A percentile compares a stretch with the other conserved stretches of the same genome.
Conservation (phyloP, 1,140 invertebrate genomes). For the Hyposmocoma kahamanoa region DNA sequence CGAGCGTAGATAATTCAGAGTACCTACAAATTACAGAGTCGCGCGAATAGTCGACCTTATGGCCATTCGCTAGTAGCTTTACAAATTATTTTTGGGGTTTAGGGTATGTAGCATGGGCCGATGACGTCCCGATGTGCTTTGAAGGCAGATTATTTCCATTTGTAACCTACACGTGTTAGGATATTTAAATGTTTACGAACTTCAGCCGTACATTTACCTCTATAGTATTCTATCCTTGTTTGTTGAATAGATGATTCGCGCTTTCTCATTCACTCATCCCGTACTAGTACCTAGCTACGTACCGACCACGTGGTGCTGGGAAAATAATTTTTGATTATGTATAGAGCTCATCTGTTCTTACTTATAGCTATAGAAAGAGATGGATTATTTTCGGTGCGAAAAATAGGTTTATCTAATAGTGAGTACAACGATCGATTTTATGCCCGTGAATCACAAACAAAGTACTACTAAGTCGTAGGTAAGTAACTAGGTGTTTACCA, state of each 20-base stretch:
- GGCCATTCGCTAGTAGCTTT: too few species aligned
- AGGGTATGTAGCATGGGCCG: too few species aligned
- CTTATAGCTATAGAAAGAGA: not conserved
- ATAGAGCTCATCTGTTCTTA: not conserved
- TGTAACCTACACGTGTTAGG: not conserved
- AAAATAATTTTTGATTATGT: constrained; percentile 2
- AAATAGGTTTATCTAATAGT: too few species aligned
- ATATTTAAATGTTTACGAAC: constrained; percentile 1
- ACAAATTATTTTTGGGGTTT: too few species aligned
- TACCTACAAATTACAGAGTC: too few species aligned
- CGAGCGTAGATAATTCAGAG: constrained; percentile 3
- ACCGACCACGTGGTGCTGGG: constrained; percentile 2
- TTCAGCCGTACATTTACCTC: constrained; percentile 1
- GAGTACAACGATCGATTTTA: too few species aligned
- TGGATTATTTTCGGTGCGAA: not conserved
- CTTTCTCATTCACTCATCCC: not conserved
- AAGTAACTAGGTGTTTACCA: too few species aligned
- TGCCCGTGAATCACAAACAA: too few species aligned
- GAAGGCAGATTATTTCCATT: not conserved
- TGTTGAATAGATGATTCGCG: not conserved
- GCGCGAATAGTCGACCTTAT: too few species aligned
- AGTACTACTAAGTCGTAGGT: too few species aligned
- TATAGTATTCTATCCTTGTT: constrained; percentile 1
- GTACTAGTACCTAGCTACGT: constrained; percentile 1
- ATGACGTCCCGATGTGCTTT: too few species aligned